Conservation (phyloP, 2,797 vertebrate genomes). For the Euthynnus affinis region DNA sequence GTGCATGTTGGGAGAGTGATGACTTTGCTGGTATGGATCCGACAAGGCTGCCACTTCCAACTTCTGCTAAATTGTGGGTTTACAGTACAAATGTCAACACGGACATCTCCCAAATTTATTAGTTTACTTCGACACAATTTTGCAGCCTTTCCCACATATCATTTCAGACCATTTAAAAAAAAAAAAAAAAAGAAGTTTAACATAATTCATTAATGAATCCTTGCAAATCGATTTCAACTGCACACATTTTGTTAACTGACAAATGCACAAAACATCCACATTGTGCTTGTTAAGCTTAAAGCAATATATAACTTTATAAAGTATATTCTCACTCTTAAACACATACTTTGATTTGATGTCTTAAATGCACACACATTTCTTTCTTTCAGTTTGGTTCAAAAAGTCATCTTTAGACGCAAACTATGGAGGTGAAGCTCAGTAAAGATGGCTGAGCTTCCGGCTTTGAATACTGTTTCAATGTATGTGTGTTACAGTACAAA, state of each 20-base stretch:
- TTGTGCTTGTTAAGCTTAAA: conserved; percentile 89
- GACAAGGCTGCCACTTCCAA: background rate
- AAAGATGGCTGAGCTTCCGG: conserved; percentile 18
- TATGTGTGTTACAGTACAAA: conserved; percentile 62
- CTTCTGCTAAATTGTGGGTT: conserved; percentile 2
- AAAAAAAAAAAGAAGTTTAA: conserved; percentile 61
- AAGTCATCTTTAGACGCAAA: conserved; percentile 21
- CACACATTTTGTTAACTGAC: conserved; percentile 40
- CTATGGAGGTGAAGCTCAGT: background rate
- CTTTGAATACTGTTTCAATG: conserved; percentile 37
- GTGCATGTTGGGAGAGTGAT: conserved; percentile 30
- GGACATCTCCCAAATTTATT: background rate
- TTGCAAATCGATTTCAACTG: conserved; percentile 31
- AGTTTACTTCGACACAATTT: conserved; percentile 23
- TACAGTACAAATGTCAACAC: background rate
- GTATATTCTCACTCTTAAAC: conserved; percentile 46
- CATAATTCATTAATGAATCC: conserved; percentile 26
- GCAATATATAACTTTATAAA: conserved; percentile 38
- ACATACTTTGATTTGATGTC: conserved; percentile 35
- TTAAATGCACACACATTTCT: conserved; percentile 29
- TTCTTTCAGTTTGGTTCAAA: conserved; percentile 56
- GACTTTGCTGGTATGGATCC: conserved; percentile 18
- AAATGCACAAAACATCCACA: conserved; percentile 78
- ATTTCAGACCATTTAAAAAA: conserved; percentile 77
- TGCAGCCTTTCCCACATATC: conserved; percentile 3